A percentile compares a stretch with the other conserved stretches of the same genome.
These are phyloP conservation scores for Psittacula cyanocephala DNA, from an alignment of 2,113 vertebrate species.

Conservation along the genomic window DNA sequence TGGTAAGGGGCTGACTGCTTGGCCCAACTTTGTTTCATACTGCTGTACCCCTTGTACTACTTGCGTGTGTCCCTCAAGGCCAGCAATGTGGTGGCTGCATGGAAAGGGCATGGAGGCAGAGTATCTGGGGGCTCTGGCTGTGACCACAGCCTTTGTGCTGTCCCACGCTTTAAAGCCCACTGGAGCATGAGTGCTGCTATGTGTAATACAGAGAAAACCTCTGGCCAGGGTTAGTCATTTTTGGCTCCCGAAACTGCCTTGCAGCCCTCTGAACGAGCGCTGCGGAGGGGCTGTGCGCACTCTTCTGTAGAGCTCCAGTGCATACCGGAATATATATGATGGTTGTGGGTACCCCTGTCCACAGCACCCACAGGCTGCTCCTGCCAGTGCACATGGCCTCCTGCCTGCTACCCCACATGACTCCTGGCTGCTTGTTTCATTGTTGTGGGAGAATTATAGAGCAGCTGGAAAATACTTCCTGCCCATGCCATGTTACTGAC, in stretches of 20 bases:
- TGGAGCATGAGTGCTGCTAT: neutral
- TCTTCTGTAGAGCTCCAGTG: neutral
- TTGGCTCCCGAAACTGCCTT: neutral
- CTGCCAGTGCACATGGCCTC: neutral
- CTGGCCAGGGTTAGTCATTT: neutral
- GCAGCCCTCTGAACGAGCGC: neutral
- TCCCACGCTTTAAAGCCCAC: neutral
- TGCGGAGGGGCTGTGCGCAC: neutral
- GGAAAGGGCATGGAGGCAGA: neutral
- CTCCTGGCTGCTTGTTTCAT: rapidly evolving
- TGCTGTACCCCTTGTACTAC: too few species aligned
- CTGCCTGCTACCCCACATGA: rapidly evolving
- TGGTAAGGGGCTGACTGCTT: neutral
- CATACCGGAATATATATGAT: rapidly evolving
- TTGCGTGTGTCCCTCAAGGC: rapidly evolving
- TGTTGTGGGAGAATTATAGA: rapidly evolving
- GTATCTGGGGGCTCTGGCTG: neutral
- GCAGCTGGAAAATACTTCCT: neutral
- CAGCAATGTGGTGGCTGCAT: neutral
- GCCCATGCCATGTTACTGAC: neutral
- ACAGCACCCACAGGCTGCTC: neutral
- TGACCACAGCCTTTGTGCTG: neutral
- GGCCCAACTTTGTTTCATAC: rapidly evolving
- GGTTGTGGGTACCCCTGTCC: neutral
- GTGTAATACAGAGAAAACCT: slow-evolving; percentile 28